A percentile compares a stretch with the other conserved stretches of the same genome.
phyloP scores from a whole-genome alignment of 1,140 invertebrate species.

The Chironomus striatipennis region DNA sequence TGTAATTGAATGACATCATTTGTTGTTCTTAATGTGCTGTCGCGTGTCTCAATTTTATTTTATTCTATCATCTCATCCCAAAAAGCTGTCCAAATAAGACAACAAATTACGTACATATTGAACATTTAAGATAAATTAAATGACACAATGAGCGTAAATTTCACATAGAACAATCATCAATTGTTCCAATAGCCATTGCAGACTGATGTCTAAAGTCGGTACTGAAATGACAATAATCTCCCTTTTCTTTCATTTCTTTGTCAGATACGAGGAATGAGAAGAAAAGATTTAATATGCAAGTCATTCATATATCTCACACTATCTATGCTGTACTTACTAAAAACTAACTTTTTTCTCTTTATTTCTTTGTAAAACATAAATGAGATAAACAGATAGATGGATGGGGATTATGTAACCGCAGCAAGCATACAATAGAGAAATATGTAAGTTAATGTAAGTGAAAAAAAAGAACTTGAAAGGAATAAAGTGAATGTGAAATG shows the following conservation, averaged over 20 bases:
- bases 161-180: constrained; percentile 5
- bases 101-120: too few relatives aligned
- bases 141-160: background rate
- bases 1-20: too few relatives aligned
- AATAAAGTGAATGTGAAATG: background rate
- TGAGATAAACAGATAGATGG: background rate
- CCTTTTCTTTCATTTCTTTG: too few relatives aligned
- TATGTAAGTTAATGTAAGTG: background rate
- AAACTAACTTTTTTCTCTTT: too few relatives aligned
- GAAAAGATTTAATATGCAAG: background rate
- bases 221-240: background rate
- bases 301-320: constrained; percentile 5
- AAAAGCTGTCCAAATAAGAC: too few relatives aligned
- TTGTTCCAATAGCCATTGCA: background rate
- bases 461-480: background rate
- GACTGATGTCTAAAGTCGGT: background rate
- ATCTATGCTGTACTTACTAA: background rate
- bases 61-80: background rate
- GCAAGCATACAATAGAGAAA: background rate
- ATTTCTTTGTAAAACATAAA: background rate
- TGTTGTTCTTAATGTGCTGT: background rate
- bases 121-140: too few relatives aligned
- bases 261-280: too few relatives aligned
- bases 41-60: background rate
- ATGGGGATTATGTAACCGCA: background rate